Percentiles rank a stretch among this genome's conserved stretches.
phyloP scores from a whole-genome alignment of 2,888 invertebrate genomes.

The Trichogramma evanescens region DNA sequence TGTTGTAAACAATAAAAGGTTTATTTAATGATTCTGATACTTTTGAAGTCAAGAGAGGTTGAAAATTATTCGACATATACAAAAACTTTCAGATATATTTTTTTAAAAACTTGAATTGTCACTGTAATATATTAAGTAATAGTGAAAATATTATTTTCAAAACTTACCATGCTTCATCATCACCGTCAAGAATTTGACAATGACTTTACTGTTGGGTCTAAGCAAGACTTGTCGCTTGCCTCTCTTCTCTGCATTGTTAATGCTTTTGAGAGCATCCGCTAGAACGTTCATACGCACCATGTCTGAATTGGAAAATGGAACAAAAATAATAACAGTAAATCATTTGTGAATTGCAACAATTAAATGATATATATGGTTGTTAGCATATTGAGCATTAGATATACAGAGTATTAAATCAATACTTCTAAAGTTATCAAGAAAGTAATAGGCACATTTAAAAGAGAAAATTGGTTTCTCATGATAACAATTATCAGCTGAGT shows the following conservation, averaged over 20 bases:
- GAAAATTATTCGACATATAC: neutral
- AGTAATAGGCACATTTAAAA: no score
- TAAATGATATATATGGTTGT: no score
- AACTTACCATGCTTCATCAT: slow-evolving; percentile 98
- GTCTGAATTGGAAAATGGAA: slow-evolving; percentile 53
- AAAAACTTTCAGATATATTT: neutral
- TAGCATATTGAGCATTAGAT: no score
- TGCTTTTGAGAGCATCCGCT: slow-evolving; percentile 97
- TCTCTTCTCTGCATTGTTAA: slow-evolving; percentile 98
- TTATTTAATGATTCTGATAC: neutral
- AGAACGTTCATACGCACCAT: slow-evolving; percentile 99
- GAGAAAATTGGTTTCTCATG: no score
- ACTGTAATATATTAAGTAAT: neutral
- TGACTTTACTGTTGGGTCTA: slow-evolving; percentile 97
- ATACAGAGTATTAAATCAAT: no score
- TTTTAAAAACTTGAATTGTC: no score
- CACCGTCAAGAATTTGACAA: slow-evolving; percentile 96
- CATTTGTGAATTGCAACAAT: no score
- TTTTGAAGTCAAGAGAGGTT: neutral
- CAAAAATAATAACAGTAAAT: no score
- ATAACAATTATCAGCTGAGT: no score
- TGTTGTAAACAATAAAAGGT: slow-evolving; percentile 30
- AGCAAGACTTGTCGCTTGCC: slow-evolving; percentile 98
- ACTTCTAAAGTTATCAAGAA: no score
- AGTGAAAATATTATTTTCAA: slow-evolving; percentile 29